phyloP scores from a whole-genome alignment of 2,113 vertebrate genomes.

The Etheostoma spectabile region DNA sequence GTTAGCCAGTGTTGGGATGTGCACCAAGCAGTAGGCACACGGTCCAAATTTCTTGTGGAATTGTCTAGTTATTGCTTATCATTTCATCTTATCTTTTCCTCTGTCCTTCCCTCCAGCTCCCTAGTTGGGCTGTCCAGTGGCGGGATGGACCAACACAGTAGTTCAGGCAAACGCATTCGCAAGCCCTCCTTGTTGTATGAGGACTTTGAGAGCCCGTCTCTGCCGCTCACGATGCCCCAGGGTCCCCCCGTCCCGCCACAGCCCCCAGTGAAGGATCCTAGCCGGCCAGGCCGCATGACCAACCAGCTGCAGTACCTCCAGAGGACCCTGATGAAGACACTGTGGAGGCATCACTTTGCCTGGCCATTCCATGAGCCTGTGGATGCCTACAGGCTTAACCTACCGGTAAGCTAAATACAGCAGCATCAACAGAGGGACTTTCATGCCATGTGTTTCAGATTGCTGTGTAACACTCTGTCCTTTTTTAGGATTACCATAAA shows the following conservation, averaged over 20 bases:
- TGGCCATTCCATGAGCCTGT: conserved; percentile 96
- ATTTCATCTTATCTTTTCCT: background rate
- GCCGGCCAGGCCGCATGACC: conserved; percentile 87
- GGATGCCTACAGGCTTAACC: conserved; percentile 89
- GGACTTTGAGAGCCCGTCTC: conserved; percentile 92
- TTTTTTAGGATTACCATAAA: conserved; percentile 93
- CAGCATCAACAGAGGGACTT: background rate
- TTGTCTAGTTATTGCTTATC: background rate
- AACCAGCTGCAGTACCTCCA: conserved; percentile 95
- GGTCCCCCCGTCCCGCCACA: conserved; percentile 76
- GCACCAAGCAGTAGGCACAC: too few species aligned
- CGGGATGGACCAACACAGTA: conserved; percentile 75
- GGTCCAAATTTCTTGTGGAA: too few species aligned
- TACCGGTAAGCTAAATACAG: conserved; percentile 73
- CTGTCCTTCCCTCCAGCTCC: conserved; percentile 60
- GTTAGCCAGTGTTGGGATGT: too few species aligned
- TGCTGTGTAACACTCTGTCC: background rate
- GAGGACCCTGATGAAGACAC: conserved; percentile 90
- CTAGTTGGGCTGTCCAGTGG: conserved; percentile 72
- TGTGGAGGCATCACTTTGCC: conserved; percentile 95
- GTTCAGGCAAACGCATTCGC: conserved; percentile 91
- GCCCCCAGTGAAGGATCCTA: conserved; percentile 88
- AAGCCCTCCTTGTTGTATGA: conserved; percentile 94
- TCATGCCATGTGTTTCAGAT: background rate
- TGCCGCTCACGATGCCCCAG: conserved; percentile 78